Evolutionary conservation across 2,888 invertebrate genomes (phyloP), one percentile per base, ranked within the genome.

Genomic region (Dasypogon diadema): DNA sequence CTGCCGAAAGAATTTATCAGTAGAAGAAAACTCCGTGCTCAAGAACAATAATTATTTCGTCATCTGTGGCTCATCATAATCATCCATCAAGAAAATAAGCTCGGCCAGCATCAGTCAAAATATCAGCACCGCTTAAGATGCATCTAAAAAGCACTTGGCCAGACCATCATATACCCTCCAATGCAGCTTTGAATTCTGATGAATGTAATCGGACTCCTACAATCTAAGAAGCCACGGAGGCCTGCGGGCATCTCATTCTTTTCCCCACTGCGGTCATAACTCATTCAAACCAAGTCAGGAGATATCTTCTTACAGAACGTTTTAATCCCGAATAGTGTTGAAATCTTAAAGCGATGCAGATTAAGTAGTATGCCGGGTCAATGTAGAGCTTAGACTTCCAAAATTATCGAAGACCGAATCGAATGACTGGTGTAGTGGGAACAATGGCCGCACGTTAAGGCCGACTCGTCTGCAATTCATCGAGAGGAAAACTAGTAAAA

Each of bases 31-130:
- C 22, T 54, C 30, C 70, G 70, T 54, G 70, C 51, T 54, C 70
- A 51, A 70, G 70, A 70, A 70, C 70, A 70, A 70, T 70, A 70
- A 70, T 70, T 70, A 70, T 70, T 70, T 70, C 70, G 54, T 70
- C 70, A 70, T 70, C 22, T 30, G 34, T 54, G 54, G 54, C 54
- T 54, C 70, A 34, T 70, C 70, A 54, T 34, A 46, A 70, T 54
- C 54, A 70, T 70, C 54, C 70, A 70, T 70, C 70, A 51, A 46
- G 34, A 26, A 42, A 54, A 54, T 16, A 70, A 54, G 54, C 70
- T 54, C 22, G 16, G 30, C 60, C 34, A 54, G 51, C 70, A 54
- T 70, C 54, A 24, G 24, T 56, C 56, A 56, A 30, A 30, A 30
- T 8, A 56, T 56, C 24, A 26, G 56, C 56, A 56, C 18, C 56